Conservation (phyloP, 2,113 vertebrate species). For the Cariama cristata region DNA sequence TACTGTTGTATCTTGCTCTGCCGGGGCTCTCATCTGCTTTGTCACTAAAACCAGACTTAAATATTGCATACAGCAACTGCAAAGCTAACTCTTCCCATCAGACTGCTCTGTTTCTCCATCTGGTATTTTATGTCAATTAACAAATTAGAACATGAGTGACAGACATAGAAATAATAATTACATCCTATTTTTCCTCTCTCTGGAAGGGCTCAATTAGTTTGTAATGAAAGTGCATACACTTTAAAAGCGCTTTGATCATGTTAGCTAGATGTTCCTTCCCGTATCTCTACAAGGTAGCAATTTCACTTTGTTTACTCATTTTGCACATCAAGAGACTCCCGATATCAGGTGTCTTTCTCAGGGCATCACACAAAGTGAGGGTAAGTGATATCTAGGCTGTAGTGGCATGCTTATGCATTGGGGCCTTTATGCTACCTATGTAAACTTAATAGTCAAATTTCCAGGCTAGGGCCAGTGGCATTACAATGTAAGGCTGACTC, state of each 20-base stretch:
- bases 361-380: neutral
- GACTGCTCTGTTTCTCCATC: conserved; percentile 27
- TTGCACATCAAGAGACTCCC: neutral
- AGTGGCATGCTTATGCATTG: neutral
- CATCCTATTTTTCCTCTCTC: neutral
- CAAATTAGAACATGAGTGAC: conserved; percentile 32
- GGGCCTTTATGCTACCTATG: neutral
- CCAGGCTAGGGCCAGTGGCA: neutral
- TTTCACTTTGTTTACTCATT: neutral
- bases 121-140: conserved; percentile 60
- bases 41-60: neutral
- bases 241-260: neutral
- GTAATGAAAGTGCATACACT: neutral
- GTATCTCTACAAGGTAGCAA: neutral
- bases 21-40: conserved; percentile 3
- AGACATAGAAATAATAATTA: conserved; percentile 28
- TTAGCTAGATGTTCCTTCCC: neutral
- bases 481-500: neutral
- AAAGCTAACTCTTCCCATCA: conserved; percentile 14
- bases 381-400: neutral
- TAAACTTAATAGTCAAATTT: neutral
- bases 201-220: neutral
- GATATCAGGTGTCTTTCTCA: neutral
- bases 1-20: neutral
- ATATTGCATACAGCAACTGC: neutral